Base-by-base conservation (phyloP, 2,888 invertebrate genomes). In the Incurvaria masculella region DNA sequence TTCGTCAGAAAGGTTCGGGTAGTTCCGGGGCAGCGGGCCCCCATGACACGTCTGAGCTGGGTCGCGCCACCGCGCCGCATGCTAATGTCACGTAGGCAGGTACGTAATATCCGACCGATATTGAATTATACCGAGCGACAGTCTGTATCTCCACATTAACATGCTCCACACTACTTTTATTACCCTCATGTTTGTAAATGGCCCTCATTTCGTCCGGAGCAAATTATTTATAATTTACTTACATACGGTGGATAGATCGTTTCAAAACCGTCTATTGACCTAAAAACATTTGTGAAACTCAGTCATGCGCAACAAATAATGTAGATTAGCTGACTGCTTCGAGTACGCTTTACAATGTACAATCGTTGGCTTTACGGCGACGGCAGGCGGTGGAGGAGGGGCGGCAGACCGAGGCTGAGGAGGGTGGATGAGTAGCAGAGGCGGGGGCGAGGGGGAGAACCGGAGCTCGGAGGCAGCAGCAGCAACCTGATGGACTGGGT, bases 121-220 rank as follows among this genome's bases (percentile, higher is more conserved):
- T 14, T 33, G 33, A 33, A 33, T 33, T 8, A 33, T 33, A n/a
- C 33, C 33, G 11, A n/a, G 33, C 33, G 33, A 33, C 33, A 33
- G 8, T 33, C 33, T 33, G 33, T 33, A 33, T 23, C 23, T 23
- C 3, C 33, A 33, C 33, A 33, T 74, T 72, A 65, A 69, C 68
- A 68, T 64, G 68, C 69, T 73, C 73, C 74, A 73, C 72, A 75
- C 75, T 74, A 74, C 70, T 74, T 76, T 75, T 75, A 78, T 76
- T 75, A 73, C 78, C 78, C 76, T 72, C 75, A 78, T 78, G 78
- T 72, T 76, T 78, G 69, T 70, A 76, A 78, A 78, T 75, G 68
- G 69, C 75, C 78, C 78, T 75, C 76, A 78, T 78, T 76, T 70
- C 65, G 69, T 67, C 70, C 62, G 64, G 68, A 72, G 69, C 69